These are phyloP conservation scores for Coptodon bakossiorum DNA, from an alignment of 2,113 vertebrate species.

Conservation along the genomic window DNA sequence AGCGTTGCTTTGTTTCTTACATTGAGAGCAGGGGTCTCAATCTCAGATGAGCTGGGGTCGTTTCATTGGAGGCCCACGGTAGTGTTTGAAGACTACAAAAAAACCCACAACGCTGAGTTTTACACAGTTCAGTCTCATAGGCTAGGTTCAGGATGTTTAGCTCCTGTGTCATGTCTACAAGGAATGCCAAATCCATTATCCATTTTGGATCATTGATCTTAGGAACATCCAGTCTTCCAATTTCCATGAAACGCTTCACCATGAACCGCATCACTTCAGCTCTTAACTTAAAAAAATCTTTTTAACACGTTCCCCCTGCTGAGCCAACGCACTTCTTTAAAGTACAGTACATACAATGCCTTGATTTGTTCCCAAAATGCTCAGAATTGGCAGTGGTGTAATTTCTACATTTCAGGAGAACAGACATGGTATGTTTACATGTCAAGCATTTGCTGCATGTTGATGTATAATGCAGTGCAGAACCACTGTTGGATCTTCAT, in stretches of 20 bases:
- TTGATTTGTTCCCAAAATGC: neutral
- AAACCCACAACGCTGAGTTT: rapidly evolving
- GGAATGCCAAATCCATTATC: neutral
- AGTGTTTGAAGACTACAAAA: neutral
- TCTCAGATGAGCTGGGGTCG: neutral
- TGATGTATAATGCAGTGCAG: neutral
- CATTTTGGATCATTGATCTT: neutral
- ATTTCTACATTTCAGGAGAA: neutral
- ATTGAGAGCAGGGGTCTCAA: neutral
- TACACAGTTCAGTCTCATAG: neutral
- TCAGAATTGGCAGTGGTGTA: neutral
- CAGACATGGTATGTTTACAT: neutral
- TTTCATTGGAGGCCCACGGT: neutral
- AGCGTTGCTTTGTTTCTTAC: neutral
- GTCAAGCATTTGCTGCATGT: neutral
- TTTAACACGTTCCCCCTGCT: neutral
- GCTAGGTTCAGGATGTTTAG: neutral
- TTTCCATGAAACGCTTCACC: neutral
- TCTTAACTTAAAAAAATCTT: neutral
- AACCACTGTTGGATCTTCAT: neutral
- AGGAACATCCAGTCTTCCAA: neutral
- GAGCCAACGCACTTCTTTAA: neutral
- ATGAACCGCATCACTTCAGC: neutral
- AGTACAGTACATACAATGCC: neutral
- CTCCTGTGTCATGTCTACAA: neutral